These are phyloP conservation scores for Saturnia pavonia DNA, from an alignment of 2,888 invertebrate genomes.

Conservation along the genomic window DNA sequence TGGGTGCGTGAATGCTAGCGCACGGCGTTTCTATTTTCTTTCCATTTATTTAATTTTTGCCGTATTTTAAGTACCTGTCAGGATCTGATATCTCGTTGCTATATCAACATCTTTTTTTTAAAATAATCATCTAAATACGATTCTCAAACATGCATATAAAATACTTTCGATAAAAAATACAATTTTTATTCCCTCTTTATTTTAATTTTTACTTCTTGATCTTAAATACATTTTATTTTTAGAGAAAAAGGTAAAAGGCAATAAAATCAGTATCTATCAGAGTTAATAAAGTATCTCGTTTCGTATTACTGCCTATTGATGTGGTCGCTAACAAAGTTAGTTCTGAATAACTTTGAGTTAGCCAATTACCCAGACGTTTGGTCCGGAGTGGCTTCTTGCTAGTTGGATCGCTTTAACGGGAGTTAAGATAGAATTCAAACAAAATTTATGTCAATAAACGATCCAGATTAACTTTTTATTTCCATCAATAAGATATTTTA, in stretches of 20 bases:
- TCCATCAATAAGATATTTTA: not conserved
- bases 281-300: not conserved
- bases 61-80: too few species aligned
- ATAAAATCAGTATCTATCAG: not conserved
- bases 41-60: too few species aligned
- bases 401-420: not conserved
- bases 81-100: too few species aligned
- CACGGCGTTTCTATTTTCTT: too few species aligned
- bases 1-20: too few species aligned
- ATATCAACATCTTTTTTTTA: too few species aligned
- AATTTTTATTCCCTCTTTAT: too few species aligned
- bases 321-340: constrained; percentile 10
- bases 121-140: too few species aligned
- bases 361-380: constrained; percentile 9
- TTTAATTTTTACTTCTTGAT: too few species aligned
- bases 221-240: not conserved
- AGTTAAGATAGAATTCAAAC: constrained; percentile 5
- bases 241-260: not conserved
- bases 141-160: too few species aligned
- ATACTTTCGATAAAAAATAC: too few species aligned
- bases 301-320: not conserved
- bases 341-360: constrained; percentile 11
- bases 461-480: not conserved
- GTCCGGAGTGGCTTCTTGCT: not conserved
- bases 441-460: constrained; percentile 8